Evolutionary conservation across 2,888 invertebrate genomes (phyloP), one percentile per base, ranked within the genome.

Genomic region (Capitulum mitella): DNA sequence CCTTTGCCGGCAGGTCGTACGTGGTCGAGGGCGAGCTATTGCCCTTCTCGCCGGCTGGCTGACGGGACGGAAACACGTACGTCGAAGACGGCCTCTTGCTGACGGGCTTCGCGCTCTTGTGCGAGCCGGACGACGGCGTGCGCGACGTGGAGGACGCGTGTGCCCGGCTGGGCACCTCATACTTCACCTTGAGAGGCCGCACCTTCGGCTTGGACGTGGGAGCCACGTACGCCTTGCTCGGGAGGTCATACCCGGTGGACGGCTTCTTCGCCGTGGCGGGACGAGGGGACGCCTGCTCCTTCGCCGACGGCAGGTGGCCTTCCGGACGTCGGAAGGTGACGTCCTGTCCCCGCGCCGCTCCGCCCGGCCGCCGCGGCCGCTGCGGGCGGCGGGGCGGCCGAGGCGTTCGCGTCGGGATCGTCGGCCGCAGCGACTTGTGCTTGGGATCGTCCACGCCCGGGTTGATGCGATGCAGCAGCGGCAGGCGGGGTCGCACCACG

Each of bases 341-440:
- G 43, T 5, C 43, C 43, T 43, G 5, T 5, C 5, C 51, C 22
- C 14, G 51, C 51, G 51, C 19, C 51, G n/a, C n/a, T n/a, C n/a
- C n/a, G n/a, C n/a, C n/a, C n/a, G n/a, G n/a, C n/a, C n/a, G n/a
- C 32, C 70, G 37, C 40, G 26, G 10, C 29, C 58, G 58, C 58
- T 43, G 43, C 43, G 5, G 43, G 6, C 43, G 58, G 3, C 58
- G 58, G 22, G 0, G 40, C 6, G 40, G 37, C 0, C 70, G 70
- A 6, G 70, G 70, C 22, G 40, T 70, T 1, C 70, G 70, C 26
- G 70, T 70, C 40, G 70, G 70, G 37, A 70, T 70, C 26, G 70
- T 70, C 26, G 70, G 70, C n/a, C 70, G 37, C 40, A 70, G 40
- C 40, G 70, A 70, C 70, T 70, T 70, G 40, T 70, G 70, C 40